A percentile compares a stretch with the other conserved stretches of the same genome.
phyloP scores from a whole-genome alignment of 2,797 vertebrate genomes.

The Bovichtus diacanthus region DNA sequence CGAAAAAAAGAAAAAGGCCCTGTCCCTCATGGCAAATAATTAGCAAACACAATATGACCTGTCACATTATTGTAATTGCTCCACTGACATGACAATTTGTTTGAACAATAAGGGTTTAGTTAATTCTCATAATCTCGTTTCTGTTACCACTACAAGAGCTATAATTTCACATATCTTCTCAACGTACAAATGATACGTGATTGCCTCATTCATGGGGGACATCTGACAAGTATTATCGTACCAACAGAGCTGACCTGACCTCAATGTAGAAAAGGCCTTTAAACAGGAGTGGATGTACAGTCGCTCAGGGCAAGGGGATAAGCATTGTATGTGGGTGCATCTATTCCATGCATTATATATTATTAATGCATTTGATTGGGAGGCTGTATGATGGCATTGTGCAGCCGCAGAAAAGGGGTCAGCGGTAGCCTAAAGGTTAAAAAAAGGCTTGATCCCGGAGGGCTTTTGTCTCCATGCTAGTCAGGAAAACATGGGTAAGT shows the following conservation, averaged over 20 bases:
- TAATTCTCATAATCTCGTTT: not conserved
- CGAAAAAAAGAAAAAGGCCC: conserved; percentile 25
- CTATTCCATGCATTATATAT: no score
- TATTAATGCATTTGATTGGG: conserved; percentile 65
- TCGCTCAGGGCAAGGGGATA: conserved; percentile 47
- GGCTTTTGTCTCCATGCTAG: conserved; percentile 7
- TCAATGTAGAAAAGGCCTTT: conserved; percentile 38
- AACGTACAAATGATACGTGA: not conserved
- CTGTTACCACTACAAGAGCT: not conserved
- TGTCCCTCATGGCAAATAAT: conserved; percentile 16
- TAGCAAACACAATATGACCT: conserved; percentile 13
- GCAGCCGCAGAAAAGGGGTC: conserved; percentile 60
- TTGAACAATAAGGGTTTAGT: conserved; percentile 5
- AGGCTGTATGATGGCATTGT: conserved; percentile 43
- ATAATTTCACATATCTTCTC: not conserved
- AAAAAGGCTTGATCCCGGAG: conserved; percentile 29
- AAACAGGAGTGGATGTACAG: conserved; percentile 44
- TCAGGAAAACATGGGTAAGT: conserved; percentile 10
- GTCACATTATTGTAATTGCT: conserved; percentile 29
- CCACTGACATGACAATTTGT: conserved; percentile 13
- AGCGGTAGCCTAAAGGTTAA: conserved; percentile 66
- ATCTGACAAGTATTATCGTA: conserved; percentile 1
- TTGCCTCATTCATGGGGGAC: conserved; percentile 12
- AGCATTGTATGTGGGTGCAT: conserved; percentile 59
- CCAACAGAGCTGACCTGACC: conserved; percentile 53